Percentiles rank a stretch among this genome's conserved stretches.
phyloP scores from a whole-genome alignment of 2,797 vertebrate genomes.

The Melanotaenia boesemani region DNA sequence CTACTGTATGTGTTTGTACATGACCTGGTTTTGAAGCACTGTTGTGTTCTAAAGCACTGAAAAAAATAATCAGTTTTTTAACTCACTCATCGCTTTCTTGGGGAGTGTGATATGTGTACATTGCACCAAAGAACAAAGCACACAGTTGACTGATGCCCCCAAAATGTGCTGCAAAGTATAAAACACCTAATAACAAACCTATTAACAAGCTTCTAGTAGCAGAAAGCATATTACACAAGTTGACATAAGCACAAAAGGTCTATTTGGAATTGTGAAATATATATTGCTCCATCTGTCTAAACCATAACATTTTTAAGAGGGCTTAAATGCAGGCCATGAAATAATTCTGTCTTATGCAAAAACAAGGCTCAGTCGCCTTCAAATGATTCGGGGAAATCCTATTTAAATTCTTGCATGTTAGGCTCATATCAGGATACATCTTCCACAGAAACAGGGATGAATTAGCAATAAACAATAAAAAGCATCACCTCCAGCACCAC shows the following conservation, averaged over 20 bases:
- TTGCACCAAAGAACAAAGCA: constrained; percentile 43
- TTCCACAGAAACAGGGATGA: constrained; percentile 67
- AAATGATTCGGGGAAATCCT: constrained; percentile 47
- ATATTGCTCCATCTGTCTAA: constrained; percentile 8
- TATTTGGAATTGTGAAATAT: constrained; percentile 3
- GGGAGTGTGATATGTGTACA: constrained; percentile 33
- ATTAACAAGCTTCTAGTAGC: constrained; percentile 33
- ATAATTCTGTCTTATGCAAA: constrained; percentile 19
- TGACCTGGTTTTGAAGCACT: constrained; percentile 55
- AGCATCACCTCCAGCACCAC: constrained; percentile 73
- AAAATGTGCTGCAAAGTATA: constrained; percentile 27
- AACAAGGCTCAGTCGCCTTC: constrained; percentile 29
- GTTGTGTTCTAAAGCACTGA: constrained; percentile 40
- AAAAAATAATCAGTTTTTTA: constrained; percentile 25
- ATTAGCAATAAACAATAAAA: constrained; percentile 78
- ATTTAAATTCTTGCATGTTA: constrained; percentile 42
- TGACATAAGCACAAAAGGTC: constrained; percentile 14
- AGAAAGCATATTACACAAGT: constrained; percentile 16
- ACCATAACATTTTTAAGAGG: constrained; percentile 23
- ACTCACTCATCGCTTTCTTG: constrained; percentile 31
- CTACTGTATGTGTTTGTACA: constrained; percentile 38
- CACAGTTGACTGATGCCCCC: constrained; percentile 40
- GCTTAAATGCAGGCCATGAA: constrained; percentile 13
- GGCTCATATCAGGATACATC: constrained; percentile 61
- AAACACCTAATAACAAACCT: constrained; percentile 23